Evolutionary conservation across 2,113 vertebrate genomes (phyloP).

Genomic region (Psittacula cyanocephala): DNA sequence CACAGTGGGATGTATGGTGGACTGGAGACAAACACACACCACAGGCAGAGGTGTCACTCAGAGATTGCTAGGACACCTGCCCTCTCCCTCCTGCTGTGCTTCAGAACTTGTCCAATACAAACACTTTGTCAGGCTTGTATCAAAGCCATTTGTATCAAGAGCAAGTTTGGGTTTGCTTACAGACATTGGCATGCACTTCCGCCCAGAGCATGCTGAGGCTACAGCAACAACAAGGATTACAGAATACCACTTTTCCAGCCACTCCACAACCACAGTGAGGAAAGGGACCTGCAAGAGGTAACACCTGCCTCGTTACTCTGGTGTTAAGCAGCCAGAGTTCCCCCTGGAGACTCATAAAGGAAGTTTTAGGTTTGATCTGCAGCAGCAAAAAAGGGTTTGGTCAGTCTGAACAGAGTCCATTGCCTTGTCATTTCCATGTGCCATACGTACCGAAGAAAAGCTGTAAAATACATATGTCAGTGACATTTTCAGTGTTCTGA

Average conservation of each 20-base stretch:
- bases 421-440: not conserved
- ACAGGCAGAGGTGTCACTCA: not conserved
- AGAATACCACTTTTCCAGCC: not conserved
- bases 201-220: not conserved
- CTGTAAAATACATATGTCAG: not conserved
- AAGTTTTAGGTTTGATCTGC: not conserved
- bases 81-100: not conserved
- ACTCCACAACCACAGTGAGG: not conserved
- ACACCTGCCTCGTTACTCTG: not conserved
- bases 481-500: conserved; percentile 21
- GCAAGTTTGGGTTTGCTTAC: not conserved
- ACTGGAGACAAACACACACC: fast-evolving
- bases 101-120: not conserved
- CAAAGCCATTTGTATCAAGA: not conserved
- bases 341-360: not conserved
- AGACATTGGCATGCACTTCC: fast-evolving
- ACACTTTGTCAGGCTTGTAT: not conserved
- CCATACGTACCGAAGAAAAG: not conserved
- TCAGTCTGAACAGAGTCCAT: not conserved
- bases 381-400: not conserved
- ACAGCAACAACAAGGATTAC: not conserved
- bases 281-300: not conserved
- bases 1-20: not conserved
- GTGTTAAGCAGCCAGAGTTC: not conserved
- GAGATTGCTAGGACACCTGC: not conserved